Base-by-base conservation (phyloP, 2,888 invertebrate species). In the Euplexia lucipara region DNA sequence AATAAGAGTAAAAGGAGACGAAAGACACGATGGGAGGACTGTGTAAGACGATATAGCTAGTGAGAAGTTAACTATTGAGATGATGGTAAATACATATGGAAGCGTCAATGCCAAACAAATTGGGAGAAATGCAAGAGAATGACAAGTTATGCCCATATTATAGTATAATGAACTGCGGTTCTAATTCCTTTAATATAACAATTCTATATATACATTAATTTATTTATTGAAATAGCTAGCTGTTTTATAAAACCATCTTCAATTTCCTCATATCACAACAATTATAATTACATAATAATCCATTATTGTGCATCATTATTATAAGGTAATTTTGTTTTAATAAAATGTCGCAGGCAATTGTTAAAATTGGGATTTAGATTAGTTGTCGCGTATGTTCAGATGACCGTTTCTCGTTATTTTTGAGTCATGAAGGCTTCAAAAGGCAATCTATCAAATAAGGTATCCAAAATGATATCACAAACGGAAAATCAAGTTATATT, bases 381-480 rank as follows among this genome's bases (percentile, higher is more conserved):
- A 56, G 64, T 49, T 53, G 22, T 16, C 70, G 4, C n/a, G 0
- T 37, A 14, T 18, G 6, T 16, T 18, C n/a, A n/a, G n/a, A n/a
- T n/a, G n/a, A 3, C 0, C 0, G 10, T 26, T 51, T 54, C 26
- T 53, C n/a, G 39, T 51, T 12, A 39, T 16, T 34, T 37, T 20
- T 39, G 22, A 14, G 34, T 45, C 30, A 45, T 35, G 8, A 10
- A 10, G 14, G 8, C n/a, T 30, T 56, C 26, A 45, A 26, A 71
- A 34, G 66, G 49, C 3, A 20, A 41, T 44, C n/a, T 9, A 16
- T 42, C 42, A 34, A 65, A 65, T 32, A 70, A 41, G 12, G 34
- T 60, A 30, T n/a, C n/a, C 10, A 47, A 57, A 49, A 54, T 72
- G 72, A 71, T 57, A 57, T 72, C 61, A 71, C 14, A 42, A 44